Evolutionary conservation across 2,797 vertebrate species (phyloP).

Genomic region (Hapalemur alaotrensis): DNA sequence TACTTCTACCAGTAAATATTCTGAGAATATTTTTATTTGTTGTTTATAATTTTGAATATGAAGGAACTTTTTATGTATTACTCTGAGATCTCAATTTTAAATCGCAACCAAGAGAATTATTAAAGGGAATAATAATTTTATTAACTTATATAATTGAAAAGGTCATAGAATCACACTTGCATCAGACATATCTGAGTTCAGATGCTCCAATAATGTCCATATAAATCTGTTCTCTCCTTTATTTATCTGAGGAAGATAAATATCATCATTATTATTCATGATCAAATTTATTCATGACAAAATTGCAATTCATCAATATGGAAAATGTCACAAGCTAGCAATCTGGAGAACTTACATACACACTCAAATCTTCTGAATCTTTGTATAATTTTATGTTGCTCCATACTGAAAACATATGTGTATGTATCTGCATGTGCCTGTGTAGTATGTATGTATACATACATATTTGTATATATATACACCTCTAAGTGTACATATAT

Average conservation of each 20-base stretch:
- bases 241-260: background rate
- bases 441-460: background rate
- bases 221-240: background rate
- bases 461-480: background rate
- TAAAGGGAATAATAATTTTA: background rate
- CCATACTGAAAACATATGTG: background rate
- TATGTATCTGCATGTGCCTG: background rate
- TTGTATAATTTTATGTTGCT: background rate
- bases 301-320: background rate
- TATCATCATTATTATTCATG: background rate
- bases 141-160: background rate
- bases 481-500: background rate
- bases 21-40: background rate
- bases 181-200: background rate
- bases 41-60: background rate
- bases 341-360: background rate
- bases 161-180: background rate
- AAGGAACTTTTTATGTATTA: background rate
- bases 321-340: slow-evolving; percentile 5
- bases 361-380: background rate
- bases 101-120: background rate
- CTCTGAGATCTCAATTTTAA: background rate
- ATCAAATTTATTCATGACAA: background rate
- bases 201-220: background rate
- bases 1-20: background rate